Evolutionary conservation across 2,888 invertebrate species (phyloP).

Genomic region (Trichopria drosophilae): DNA sequence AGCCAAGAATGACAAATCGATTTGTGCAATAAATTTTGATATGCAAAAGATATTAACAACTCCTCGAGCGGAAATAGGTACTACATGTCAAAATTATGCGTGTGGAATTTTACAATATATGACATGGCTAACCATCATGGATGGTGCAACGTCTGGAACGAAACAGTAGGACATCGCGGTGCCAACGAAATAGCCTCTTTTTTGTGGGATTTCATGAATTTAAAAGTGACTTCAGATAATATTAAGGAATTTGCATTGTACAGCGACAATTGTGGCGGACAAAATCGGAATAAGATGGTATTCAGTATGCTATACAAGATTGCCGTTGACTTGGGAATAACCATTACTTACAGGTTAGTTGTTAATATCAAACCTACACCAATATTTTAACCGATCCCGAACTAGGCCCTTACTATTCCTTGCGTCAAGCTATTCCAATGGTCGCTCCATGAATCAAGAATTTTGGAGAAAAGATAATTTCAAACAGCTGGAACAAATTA

Average conservation of each 20-base stretch:
- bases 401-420: too few species aligned
- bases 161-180: slow-evolving; percentile 33
- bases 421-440: too few species aligned
- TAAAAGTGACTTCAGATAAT: not conserved
- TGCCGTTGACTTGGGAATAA: too few species aligned
- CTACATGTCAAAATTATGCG: slow-evolving; percentile 26
- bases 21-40: slow-evolving; percentile 28
- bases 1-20: slow-evolving; percentile 7
- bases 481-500: too few species aligned
- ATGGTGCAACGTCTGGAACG: slow-evolving; percentile 38
- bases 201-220: not conserved
- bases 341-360: too few species aligned
- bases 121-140: slow-evolving; percentile 23
- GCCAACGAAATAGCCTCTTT: slow-evolving; percentile 35
- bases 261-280: not conserved
- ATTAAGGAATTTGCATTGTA: not conserved
- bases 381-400: too few species aligned
- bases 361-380: too few species aligned
- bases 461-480: too few species aligned
- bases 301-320: not conserved
- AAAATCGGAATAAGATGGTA: not conserved
- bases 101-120: slow-evolving; percentile 31
- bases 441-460: too few species aligned
- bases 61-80: slow-evolving; percentile 5
- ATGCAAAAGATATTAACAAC: slow-evolving; percentile 22